Evolutionary conservation across 2,888 invertebrate species (phyloP).

Genomic region (Eumacrocentrus americanus): DNA sequence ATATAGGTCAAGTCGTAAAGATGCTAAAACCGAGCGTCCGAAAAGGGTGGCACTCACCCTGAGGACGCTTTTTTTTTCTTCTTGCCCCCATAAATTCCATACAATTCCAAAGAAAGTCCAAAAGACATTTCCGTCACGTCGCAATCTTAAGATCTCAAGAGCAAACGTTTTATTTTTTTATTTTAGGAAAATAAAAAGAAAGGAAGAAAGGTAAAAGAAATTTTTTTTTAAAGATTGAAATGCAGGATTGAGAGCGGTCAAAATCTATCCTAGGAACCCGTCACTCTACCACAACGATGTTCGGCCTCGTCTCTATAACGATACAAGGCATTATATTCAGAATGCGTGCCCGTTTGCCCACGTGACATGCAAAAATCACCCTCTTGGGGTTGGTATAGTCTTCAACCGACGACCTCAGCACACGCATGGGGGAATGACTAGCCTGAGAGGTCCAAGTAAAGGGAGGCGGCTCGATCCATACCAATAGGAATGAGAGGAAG

Average conservation of each 20-base stretch:
- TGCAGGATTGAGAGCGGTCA: conserved; percentile 41
- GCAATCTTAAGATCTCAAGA: conserved; percentile 9
- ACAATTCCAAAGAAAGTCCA: conserved; percentile 6
- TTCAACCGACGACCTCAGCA: conserved; percentile 36
- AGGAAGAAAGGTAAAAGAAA: too few relatives aligned
- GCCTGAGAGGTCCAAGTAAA: conserved; percentile 26
- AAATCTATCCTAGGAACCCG: conserved; percentile 41
- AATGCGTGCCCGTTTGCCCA: conserved; percentile 55
- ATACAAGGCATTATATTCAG: conserved; percentile 48
- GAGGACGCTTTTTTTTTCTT: conserved; percentile 14
- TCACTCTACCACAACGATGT: conserved; percentile 1
- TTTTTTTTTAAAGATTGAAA: conserved; percentile 20
- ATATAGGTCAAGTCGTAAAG: conserved; percentile 48
- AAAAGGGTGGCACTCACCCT: conserved; percentile 27
- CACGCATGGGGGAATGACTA: conserved; percentile 29
- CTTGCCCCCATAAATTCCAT: conserved; percentile 18
- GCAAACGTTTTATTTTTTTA: conserved; percentile 13
- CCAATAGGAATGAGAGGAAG: conserved; percentile 12
- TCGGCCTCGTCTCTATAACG: too few relatives aligned
- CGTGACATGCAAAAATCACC: conserved; percentile 60
- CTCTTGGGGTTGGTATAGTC: conserved; percentile 31
- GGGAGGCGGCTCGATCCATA: conserved; percentile 18
- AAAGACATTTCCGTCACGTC: conserved; percentile 19
- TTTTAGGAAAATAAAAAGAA: too few relatives aligned
- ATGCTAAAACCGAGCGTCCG: conserved; percentile 27